Evolutionary conservation across 2,113 vertebrate genomes (phyloP), one percentile per base, ranked within the genome.

Genomic region (Cyanoderma ruficeps): DNA sequence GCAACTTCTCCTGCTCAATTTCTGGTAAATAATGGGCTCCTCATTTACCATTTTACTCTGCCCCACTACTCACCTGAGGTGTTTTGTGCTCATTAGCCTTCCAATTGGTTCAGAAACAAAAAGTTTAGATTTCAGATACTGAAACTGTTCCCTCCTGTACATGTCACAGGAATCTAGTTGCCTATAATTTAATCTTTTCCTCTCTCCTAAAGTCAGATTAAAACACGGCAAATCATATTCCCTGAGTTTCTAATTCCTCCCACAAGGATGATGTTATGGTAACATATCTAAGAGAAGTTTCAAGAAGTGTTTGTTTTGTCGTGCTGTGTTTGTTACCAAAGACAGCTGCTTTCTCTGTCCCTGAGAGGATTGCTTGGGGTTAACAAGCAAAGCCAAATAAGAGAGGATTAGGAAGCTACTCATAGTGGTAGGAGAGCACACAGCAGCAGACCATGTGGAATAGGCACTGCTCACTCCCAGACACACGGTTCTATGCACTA

Each of bases 331-430:
- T 96, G 96, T 92, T 96, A 95, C 96, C 89, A 95, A 96, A 98
- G 92, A 93, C 97, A 98, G 97, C 96, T 97, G 96, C 91, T 93
- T 96, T 96, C 94, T 96, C 68, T 55, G 86, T 63, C 83, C 96
- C 93, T 72, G 95, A 97, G 94, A 97, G 96, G 97, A 94, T 74
- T 94, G 93, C 82, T 95, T 94, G 94, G 95, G 97, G 96, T 97
- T 98, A 97, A 98, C 96, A 97, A 97, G 92, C 52, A 93, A 92
- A 95, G 91, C 95, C 97, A 96, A 95, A 87, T 82, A 93, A 96
- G 92, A 90, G 56, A 95, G 93, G 97, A 97, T 95, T 96, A 97
- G 95, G 96, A 98, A 97, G 93, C 95, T 95, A 93, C 86, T 94
- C 41, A 6, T 86, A 90, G 71, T 69, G 92, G 87, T 90, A 92